Evolutionary conservation across 2,113 vertebrate genomes (phyloP), one percentile per base, ranked within the genome.

Genomic region (Cryptotis parvus): DNA sequence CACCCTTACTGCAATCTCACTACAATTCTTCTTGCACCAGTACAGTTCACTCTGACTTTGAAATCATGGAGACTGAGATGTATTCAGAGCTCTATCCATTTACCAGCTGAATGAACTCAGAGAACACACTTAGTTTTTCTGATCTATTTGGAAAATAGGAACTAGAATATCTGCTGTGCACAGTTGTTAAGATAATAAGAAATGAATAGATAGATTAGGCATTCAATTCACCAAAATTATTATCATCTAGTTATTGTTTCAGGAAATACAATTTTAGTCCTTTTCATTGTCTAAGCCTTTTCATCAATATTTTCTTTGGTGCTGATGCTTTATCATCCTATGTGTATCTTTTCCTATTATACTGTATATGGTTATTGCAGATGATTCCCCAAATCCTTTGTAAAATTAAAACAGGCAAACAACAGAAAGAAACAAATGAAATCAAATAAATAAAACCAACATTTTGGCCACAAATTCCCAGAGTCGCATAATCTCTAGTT

Each of bases 401-500:
- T 75, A 35, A 84, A 91, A 72, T 16, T 78, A 33, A 14, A 75
- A 74, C 11, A 74, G 39, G 35, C 4, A 91, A 75, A 91, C 9
- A 76, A n/a, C 35, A 31, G 41, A 66, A 91, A 22, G 14, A 94
- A 94, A 90, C 49, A 86, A 79, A 78, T 65, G 65, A 65, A 86
- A 39, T 33, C 41, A 79, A 89, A 92, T 79, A 84, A 88, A 91
- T 70, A 73, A 93, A 80, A 58, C 66, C 6, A 74, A 20, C 4
- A 20, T 70, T 82, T 65, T 75, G 26, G 66, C 35, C 29, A 63
- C 27, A 45, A 79, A 49, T 90, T 78, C 80, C 3, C 87, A 94
- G 84, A 78, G 9, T 4, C 43, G 61, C 79, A 2, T 27, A 14
- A 68, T 83, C 26, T 87, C 66, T 33, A 83, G 65, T 87, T 93